Conservation (phyloP, 2,888 invertebrate genomes). For the Alsophila aescularia region DNA sequence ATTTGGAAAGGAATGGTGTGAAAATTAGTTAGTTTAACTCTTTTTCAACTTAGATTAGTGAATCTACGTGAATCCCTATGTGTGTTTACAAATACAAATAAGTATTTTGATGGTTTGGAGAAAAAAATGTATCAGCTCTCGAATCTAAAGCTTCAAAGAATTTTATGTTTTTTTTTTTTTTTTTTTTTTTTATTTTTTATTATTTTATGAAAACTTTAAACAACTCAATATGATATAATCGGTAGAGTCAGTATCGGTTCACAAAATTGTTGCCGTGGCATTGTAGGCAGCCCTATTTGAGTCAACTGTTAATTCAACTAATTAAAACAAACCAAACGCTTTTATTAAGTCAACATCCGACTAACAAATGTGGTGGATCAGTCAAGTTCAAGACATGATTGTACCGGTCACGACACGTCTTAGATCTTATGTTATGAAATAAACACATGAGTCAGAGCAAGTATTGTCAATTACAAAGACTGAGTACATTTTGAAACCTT, state of each 20-base stretch:
- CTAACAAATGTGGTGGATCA: constrained; percentile 68
- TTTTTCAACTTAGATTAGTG: too few relatives aligned
- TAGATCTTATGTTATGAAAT: constrained; percentile 64
- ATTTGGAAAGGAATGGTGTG: too few relatives aligned
- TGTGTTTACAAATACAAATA: too few relatives aligned
- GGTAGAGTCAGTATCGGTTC: too few relatives aligned
- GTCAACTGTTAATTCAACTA: constrained; percentile 63
- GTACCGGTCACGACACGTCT: constrained; percentile 79
- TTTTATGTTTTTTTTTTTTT: too few relatives aligned
- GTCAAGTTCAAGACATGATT: constrained; percentile 75
- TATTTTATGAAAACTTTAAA: not conserved
- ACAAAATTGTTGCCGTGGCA: not conserved
- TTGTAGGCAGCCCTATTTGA: not conserved
- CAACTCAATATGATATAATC: not conserved
- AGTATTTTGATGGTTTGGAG: too few relatives aligned
- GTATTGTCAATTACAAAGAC: constrained; percentile 28
- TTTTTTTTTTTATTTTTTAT: too few relatives aligned
- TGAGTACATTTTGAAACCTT: constrained; percentile 17
- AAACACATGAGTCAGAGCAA: constrained; percentile 57
- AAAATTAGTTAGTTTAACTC: too few relatives aligned
- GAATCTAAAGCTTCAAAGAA: too few relatives aligned
- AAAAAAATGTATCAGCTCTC: too few relatives aligned
- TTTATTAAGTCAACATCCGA: constrained; percentile 58
- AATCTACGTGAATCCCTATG: too few relatives aligned
- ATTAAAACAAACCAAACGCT: constrained; percentile 67